phyloP scores from a whole-genome alignment of 1,140 invertebrate genomes.

The Steinernema khuongi region DNA sequence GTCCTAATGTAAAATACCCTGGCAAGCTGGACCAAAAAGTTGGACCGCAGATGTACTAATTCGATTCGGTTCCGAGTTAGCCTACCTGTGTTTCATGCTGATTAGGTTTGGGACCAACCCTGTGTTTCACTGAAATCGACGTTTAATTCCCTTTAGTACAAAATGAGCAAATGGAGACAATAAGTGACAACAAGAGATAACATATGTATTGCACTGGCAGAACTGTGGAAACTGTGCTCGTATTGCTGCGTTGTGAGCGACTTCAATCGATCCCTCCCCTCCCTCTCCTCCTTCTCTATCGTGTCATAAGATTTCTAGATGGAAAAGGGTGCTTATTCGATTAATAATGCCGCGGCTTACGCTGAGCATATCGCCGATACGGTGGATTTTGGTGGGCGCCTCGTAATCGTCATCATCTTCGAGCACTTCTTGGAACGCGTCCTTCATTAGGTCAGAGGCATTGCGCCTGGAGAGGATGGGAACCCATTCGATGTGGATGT shows the following conservation, averaged over 20 bases:
- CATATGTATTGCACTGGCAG: too few species aligned
- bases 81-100: too few species aligned
- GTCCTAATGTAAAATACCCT: too few species aligned
- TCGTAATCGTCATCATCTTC: neutral
- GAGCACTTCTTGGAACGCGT: neutral
- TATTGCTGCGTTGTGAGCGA: neutral
- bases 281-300: neutral
- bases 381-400: neutral
- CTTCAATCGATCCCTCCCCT: neutral
- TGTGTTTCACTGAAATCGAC: too few species aligned
- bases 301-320: neutral
- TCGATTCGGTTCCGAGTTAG: too few species aligned
- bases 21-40: too few species aligned
- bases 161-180: too few species aligned
- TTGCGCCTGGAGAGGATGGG: neutral
- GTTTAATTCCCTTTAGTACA: too few species aligned
- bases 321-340: neutral
- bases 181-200: too few species aligned
- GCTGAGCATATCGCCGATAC: neutral
- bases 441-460: neutral
- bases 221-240: neutral
- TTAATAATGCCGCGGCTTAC: neutral
- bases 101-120: too few species aligned
- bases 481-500: conserved; percentile 3
- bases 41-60: too few species aligned